These are phyloP conservation scores for Andricus curvator DNA, from an alignment of 2,888 invertebrate genomes.

Conservation along the genomic window DNA sequence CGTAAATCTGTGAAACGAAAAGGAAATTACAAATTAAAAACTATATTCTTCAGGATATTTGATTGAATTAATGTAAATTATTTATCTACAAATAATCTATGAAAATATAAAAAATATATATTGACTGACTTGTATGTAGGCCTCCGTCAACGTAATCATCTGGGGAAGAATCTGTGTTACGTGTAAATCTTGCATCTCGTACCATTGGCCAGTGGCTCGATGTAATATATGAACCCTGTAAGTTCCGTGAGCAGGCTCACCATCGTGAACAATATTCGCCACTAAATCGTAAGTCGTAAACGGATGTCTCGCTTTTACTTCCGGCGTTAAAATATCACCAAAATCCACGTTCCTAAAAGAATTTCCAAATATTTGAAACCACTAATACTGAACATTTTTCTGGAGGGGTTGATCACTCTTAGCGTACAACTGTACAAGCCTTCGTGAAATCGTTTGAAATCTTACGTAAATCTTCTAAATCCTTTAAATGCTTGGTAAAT, in stretches of 20 bases:
- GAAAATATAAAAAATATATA: background rate
- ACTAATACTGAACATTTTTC: too few relatives aligned
- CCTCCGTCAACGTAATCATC: conserved; percentile 99
- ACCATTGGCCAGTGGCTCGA: conserved; percentile 91
- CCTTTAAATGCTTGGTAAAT: too few relatives aligned
- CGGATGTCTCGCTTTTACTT: conserved; percentile 87
- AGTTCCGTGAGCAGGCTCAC: conserved; percentile 96
- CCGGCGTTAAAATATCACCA: conserved; percentile 94
- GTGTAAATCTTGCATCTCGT: conserved; percentile 93
- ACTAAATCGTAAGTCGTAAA: conserved; percentile 96
- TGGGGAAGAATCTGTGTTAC: conserved; percentile 99
- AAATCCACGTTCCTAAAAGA: conserved; percentile 94
- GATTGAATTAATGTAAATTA: background rate
- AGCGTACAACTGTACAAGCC: too few relatives aligned
- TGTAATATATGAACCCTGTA: conserved; percentile 97
- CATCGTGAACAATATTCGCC: conserved; percentile 99
- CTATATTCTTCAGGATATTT: background rate
- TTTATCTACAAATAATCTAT: conserved; percentile 25
- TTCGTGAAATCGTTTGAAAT: too few relatives aligned
- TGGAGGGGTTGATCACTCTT: too few relatives aligned
- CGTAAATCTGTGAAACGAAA: conserved; percentile 70
- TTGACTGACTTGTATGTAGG: conserved; percentile 92
- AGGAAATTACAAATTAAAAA: conserved; percentile 1
- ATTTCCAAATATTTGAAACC: background rate
- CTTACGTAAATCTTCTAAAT: too few relatives aligned